Conservation (phyloP, 2,113 vertebrate species). For the Takifugu flavidus region DNA sequence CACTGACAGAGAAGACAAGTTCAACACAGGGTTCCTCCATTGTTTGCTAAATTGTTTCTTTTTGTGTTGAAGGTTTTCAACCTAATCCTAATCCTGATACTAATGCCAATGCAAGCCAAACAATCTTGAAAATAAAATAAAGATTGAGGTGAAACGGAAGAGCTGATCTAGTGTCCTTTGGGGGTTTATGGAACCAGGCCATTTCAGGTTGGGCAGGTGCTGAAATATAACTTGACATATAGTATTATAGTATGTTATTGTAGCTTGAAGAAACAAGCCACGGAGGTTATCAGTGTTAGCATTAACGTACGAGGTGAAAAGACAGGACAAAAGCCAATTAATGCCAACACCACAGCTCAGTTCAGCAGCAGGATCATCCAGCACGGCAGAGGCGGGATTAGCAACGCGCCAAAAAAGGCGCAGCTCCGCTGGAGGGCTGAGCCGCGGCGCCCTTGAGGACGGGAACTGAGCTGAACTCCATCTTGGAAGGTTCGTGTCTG, state of each 20-base stretch:
- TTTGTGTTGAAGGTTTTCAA: too few relatives aligned
- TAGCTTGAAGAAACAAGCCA: not conserved
- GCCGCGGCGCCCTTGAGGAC: slow-evolving; percentile 34
- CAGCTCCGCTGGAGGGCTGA: slow-evolving; percentile 27
- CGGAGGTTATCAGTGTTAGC: slow-evolving; percentile 1
- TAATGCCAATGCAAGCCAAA: too few relatives aligned
- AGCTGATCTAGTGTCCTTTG: too few relatives aligned
- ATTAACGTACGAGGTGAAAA: slow-evolving; percentile 1
- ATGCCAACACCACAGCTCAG: not conserved
- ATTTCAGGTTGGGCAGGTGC: too few relatives aligned
- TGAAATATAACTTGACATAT: too few relatives aligned
- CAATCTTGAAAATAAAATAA: too few relatives aligned
- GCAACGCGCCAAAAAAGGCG: not conserved
- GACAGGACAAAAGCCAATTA: slow-evolving; percentile 4
- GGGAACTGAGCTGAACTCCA: slow-evolving; percentile 35
- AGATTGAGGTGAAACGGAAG: too few relatives aligned
- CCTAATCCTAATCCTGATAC: too few relatives aligned
- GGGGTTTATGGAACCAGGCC: too few relatives aligned
- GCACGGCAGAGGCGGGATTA: not conserved
- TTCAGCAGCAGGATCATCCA: not conserved
- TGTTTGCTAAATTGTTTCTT: too few relatives aligned
- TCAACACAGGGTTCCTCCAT: too few relatives aligned
- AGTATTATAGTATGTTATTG: slow-evolving; percentile 1
- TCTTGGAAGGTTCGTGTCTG: not conserved
- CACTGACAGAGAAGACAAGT: too few relatives aligned